Evolutionary conservation across 2,113 vertebrate species (phyloP).

Genomic region (Centropus bengalensis): DNA sequence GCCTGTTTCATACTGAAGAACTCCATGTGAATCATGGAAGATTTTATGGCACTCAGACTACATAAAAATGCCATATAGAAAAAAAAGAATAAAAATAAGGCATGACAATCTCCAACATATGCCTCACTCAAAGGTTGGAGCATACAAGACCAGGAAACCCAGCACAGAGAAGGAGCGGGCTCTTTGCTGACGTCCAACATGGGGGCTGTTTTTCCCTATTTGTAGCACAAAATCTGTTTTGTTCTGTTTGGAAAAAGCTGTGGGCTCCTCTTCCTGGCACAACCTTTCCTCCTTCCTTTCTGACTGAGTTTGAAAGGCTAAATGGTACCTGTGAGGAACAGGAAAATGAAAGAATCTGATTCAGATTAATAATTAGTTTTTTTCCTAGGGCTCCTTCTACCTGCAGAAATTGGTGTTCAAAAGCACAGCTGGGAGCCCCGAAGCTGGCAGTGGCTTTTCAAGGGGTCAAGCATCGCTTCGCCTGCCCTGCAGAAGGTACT

Average conservation of each 20-base stretch:
- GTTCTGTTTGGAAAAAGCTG: not conserved
- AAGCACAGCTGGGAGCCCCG: not conserved
- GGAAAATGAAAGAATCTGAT: not conserved
- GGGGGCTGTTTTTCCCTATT: not conserved
- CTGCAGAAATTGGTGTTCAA: not conserved
- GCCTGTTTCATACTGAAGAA: not conserved
- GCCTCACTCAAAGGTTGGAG: not conserved
- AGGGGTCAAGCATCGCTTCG: not conserved
- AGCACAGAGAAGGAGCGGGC: not conserved
- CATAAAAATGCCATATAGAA: not conserved
- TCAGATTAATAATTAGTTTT: not conserved
- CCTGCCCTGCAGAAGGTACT: not conserved
- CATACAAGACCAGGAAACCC: not conserved
- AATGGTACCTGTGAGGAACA: not conserved
- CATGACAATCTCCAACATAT: accelerated
- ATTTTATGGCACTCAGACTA: not conserved
- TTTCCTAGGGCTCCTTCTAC: not conserved
- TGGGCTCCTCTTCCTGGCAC: not conserved
- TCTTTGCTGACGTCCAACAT: not conserved
- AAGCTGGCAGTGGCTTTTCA: not conserved
- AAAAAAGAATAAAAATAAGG: not conserved
- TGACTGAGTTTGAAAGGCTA: conserved; percentile 15
- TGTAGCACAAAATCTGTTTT: not conserved
- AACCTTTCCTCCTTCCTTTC: conserved; percentile 4
- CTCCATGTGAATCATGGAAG: not conserved